Conservation (phyloP, 2,888 invertebrate species). For the Drosophila borealis region DNA sequence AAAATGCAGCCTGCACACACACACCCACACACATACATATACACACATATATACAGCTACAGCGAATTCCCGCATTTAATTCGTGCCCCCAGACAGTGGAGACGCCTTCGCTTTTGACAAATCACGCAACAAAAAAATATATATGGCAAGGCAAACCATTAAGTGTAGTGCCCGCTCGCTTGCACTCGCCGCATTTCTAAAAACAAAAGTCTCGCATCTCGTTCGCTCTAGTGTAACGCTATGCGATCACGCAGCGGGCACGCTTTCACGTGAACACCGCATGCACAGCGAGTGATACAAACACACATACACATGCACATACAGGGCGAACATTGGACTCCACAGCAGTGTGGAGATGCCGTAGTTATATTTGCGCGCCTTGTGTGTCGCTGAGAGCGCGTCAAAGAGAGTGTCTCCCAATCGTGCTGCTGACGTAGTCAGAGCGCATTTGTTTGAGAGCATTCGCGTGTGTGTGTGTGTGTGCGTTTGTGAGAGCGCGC, state of each 20-base stretch:
- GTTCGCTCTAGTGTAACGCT: slow-evolving; percentile 71
- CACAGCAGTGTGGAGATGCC: slow-evolving; percentile 50
- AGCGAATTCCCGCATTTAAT: slow-evolving; percentile 54
- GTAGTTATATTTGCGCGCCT: slow-evolving; percentile 47
- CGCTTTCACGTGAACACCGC: slow-evolving; percentile 93
- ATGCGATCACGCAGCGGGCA: slow-evolving; percentile 85
- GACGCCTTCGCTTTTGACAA: slow-evolving; percentile 63
- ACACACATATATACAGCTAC: slow-evolving; percentile 3
- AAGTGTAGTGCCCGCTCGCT: slow-evolving; percentile 67
- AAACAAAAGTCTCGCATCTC: slow-evolving; percentile 83
- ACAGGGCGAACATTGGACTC: slow-evolving; percentile 71
- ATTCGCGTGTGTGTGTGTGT: slow-evolving; percentile 3
- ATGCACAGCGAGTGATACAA: slow-evolving; percentile 78
- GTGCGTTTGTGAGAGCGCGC: slow-evolving; percentile 23
- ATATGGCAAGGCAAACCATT: slow-evolving; percentile 60
- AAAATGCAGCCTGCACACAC: slow-evolving; percentile 38
- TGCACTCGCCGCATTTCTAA: slow-evolving; percentile 80
- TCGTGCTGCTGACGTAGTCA: slow-evolving; percentile 51
- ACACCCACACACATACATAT: background rate
- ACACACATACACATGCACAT: slow-evolving; percentile 35
- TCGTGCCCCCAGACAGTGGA: slow-evolving; percentile 45
- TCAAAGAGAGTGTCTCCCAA: slow-evolving; percentile 26
- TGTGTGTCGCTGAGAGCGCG: slow-evolving; percentile 35
- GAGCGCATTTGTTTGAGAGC: slow-evolving; percentile 51
- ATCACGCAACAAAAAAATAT: slow-evolving; percentile 62